These are phyloP conservation scores for Steatocranus sp. DNA, from an alignment of 2,797 vertebrate genomes.

Conservation along the genomic window DNA sequence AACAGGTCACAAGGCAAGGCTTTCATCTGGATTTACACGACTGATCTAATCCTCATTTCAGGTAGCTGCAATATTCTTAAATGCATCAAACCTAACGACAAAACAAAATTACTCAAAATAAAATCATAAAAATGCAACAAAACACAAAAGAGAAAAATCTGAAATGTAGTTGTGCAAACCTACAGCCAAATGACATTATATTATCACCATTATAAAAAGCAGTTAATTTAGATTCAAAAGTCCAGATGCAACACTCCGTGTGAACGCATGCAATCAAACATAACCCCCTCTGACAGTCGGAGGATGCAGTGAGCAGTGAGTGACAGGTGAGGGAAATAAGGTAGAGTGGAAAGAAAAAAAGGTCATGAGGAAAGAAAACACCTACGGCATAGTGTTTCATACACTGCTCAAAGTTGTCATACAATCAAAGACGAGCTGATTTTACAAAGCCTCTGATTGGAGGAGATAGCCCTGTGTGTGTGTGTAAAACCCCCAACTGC, in stretches of 20 bases:
- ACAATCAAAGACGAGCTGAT: conserved; percentile 58
- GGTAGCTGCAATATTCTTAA: conserved; percentile 50
- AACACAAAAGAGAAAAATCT: conserved; percentile 34
- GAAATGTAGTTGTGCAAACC: conserved; percentile 70
- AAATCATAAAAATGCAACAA: conserved; percentile 54
- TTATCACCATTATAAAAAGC: conserved; percentile 64
- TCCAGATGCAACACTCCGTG: conserved; percentile 62
- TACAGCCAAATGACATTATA: conserved; percentile 60
- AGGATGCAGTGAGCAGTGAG: conserved; percentile 45
- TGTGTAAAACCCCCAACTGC: conserved; percentile 27
- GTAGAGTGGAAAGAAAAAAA: conserved; percentile 40
- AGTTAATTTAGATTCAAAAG: conserved; percentile 64
- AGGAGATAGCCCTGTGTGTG: conserved; percentile 61
- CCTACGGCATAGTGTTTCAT: conserved; percentile 46
- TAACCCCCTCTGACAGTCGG: conserved; percentile 23
- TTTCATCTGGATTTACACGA: conserved; percentile 50
- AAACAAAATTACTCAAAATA: background rate
- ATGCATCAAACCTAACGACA: conserved; percentile 38
- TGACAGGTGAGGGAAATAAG: conserved; percentile 21
- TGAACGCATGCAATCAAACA: conserved; percentile 73
- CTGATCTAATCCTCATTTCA: conserved; percentile 32
- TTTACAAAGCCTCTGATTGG: conserved; percentile 61
- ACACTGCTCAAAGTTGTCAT: conserved; percentile 35
- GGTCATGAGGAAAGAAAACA: conserved; percentile 40
- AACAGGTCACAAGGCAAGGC: conserved; percentile 67